These are phyloP conservation scores for Stratiolaelaps scimitus DNA, from an alignment of 1,140 invertebrate species.

Conservation along the genomic window DNA sequence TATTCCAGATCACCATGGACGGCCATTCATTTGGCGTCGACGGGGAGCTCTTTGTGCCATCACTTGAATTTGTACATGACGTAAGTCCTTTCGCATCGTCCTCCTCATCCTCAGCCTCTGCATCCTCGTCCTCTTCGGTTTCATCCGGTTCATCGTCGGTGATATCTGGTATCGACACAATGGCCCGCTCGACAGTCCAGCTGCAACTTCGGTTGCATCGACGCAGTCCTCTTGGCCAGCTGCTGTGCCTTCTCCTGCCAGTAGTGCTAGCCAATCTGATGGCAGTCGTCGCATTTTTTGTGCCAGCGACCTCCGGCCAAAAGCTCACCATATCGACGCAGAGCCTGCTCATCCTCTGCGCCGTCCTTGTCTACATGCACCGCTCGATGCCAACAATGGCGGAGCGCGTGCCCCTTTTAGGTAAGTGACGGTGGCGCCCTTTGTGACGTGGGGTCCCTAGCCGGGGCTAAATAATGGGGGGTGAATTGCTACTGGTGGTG, in stretches of 20 bases:
- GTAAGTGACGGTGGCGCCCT: constrained; percentile 7
- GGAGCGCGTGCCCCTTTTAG: constrained; percentile 16
- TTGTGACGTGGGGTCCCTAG: too few relatives aligned
- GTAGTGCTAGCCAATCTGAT: constrained; percentile 3
- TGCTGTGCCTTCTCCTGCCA: constrained; percentile 18
- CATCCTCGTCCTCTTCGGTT: not conserved
- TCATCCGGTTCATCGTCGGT: not conserved
- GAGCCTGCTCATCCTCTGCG: constrained; percentile 20
- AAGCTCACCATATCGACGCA: constrained; percentile 25
- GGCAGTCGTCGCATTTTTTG: constrained; percentile 22
- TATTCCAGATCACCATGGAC: constrained; percentile 21
- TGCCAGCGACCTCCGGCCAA: constrained; percentile 12
- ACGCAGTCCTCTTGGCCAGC: constrained; percentile 12
- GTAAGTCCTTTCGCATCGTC: not conserved
- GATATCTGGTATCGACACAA: constrained; percentile 1
- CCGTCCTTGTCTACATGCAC: constrained; percentile 19
- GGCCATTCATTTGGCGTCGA: constrained; percentile 17
- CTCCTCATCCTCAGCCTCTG: too few relatives aligned
- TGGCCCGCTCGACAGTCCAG: constrained; percentile 14
- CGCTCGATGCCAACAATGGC: constrained; percentile 9
- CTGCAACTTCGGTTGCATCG: constrained; percentile 7
- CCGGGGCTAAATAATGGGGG: too few relatives aligned
- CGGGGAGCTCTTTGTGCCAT: constrained; percentile 8
- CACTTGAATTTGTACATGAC: constrained; percentile 17
- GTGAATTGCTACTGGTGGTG: too few relatives aligned